Evolutionary conservation across 2,888 invertebrate species (phyloP), one percentile per base, ranked within the genome.

Genomic region (Melanostoma mellinum): DNA sequence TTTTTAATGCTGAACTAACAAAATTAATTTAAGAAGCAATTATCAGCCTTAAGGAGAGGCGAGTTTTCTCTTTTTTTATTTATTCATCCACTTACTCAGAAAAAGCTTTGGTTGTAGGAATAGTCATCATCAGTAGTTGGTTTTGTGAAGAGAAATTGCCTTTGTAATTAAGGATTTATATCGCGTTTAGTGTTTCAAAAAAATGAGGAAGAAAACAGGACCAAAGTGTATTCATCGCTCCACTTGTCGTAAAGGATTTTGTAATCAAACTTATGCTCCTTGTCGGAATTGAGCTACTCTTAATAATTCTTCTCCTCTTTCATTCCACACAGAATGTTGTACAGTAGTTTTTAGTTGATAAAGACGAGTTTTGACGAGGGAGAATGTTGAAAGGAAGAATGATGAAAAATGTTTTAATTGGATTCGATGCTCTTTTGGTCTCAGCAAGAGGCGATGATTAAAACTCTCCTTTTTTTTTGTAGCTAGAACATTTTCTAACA

Each of bases 11-110:
- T 65, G 74, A 78, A 78, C 78, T 42, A 82, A 78, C 78, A 69
- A 71, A 84, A 74, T 84, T 71, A 78, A 84, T 84, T 78, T 78
- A 78, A 78, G 78, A 84, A 84, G 82, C 74, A 84, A 84, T 84
- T 84, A 78, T 74, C 82, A 71, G 58, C 69, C 63, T 65, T 63
- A 48, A 53, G 55, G 32, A 44, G 40, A 63, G 48, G 10, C 4
- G n/a, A n/a, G 6, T 50, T 38, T 56, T 55, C 44, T 73, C 52
- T 40, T 48, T 10, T 5, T 9, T 33, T 38, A 6, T 35, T 44
- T 20, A 20, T 6, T 1, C 6, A 0, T 42, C 8, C 33, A 30
- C 10, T 46, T n/a, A 6, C 10, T 6, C 44, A 10, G 6, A 46
- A 2, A 46, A 10, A 9, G 6, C 20, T 20, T 20, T 20, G 20